Percentiles rank a stretch among this genome's conserved stretches.
These are phyloP conservation scores for Neosilurus hyrtlii DNA, from an alignment of 2,797 vertebrate genomes.

Conservation along the genomic window DNA sequence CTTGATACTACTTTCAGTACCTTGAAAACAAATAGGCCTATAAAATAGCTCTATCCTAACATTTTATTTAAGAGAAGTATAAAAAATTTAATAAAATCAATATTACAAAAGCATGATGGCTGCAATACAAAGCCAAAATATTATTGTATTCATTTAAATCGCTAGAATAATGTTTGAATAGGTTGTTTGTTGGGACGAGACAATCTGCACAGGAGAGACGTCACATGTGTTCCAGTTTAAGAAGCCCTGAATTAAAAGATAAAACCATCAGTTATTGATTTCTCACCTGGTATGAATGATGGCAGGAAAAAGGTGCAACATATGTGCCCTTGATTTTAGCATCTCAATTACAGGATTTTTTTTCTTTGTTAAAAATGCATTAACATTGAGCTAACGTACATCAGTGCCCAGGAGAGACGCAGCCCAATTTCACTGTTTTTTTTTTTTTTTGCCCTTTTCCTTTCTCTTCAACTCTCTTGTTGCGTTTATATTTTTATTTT, in stretches of 20 bases:
- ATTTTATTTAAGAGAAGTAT: too few species aligned
- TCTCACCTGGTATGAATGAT: not conserved
- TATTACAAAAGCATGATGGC: too few species aligned
- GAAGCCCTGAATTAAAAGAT: not conserved
- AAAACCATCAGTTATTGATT: constrained; percentile 4
- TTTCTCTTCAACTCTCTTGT: not conserved
- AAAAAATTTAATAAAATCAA: too few species aligned
- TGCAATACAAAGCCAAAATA: not conserved
- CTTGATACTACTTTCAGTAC: too few species aligned
- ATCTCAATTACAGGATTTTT: too few species aligned
- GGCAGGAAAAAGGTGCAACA: not conserved
- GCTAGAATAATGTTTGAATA: not conserved
- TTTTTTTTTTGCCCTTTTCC: not conserved
- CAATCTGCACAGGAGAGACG: not conserved
- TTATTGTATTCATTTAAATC: not conserved
- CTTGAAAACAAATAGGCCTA: too few species aligned
- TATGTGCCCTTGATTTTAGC: too few species aligned
- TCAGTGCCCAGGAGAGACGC: not conserved
- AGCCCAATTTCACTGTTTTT: not conserved
- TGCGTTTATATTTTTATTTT: not conserved
- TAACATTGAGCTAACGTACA: not conserved
- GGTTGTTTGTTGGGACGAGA: not conserved
- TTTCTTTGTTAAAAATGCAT: not conserved
- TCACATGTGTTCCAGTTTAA: not conserved
- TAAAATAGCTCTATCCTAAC: too few species aligned